phyloP scores from a whole-genome alignment of 1,140 invertebrate species.

The Grapholita molesta region DNA sequence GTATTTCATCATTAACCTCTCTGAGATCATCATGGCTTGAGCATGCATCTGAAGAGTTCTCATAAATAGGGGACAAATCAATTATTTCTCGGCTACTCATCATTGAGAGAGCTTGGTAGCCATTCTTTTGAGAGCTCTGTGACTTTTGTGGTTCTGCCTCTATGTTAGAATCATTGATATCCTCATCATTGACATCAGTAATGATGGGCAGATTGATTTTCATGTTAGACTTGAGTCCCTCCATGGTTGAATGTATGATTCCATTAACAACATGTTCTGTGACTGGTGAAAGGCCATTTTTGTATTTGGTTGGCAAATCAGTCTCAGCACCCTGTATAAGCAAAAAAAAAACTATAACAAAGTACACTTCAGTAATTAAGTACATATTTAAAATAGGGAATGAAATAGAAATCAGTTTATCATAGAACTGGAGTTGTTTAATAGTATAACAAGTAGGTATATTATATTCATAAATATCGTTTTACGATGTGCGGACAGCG shows the following conservation, averaged over 20 bases:
- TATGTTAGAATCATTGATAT: conserved; percentile 47
- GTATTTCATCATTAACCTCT: conserved; percentile 59
- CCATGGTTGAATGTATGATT: conserved; percentile 69
- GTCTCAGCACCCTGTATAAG: conserved; percentile 38
- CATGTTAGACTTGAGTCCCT: conserved; percentile 75
- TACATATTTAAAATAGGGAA: too few relatives aligned
- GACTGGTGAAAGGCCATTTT: conserved; percentile 67
- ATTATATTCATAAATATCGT: too few relatives aligned
- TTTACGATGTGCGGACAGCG: background rate
- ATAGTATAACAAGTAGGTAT: too few relatives aligned
- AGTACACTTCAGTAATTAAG: too few relatives aligned
- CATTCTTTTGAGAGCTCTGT: conserved; percentile 59
- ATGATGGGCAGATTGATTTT: conserved; percentile 76
- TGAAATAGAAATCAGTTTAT: too few relatives aligned
- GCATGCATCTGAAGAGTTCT: conserved; percentile 76
- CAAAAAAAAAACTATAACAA: conserved; percentile 3
- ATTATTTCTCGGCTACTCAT: conserved; percentile 73
- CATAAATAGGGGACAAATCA: conserved; percentile 75
- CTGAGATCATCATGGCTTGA: conserved; percentile 73
- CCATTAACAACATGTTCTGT: conserved; percentile 71
- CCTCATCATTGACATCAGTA: conserved; percentile 72
- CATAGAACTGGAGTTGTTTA: too few relatives aligned
- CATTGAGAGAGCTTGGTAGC: conserved; percentile 63
- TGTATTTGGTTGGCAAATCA: conserved; percentile 68
- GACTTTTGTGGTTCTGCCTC: conserved; percentile 43